A percentile compares a stretch with the other conserved stretches of the same genome.
Evolutionary conservation across 2,113 vertebrate species (phyloP).

Genomic region (Cheirogaleus medius): DNA sequence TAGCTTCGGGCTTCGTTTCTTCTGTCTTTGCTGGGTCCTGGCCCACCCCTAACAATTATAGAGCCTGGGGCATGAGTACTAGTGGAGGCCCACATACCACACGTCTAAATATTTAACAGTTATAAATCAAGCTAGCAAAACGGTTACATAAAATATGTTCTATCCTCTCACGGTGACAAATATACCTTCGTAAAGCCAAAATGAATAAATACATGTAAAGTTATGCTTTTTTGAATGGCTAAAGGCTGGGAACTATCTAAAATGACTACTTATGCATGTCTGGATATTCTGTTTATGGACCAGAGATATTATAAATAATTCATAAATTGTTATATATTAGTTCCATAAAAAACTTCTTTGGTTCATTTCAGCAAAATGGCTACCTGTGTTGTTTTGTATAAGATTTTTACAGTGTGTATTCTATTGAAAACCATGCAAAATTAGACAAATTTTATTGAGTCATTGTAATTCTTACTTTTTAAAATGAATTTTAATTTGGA

Average conservation of each 20-base stretch:
- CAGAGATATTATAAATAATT: neutral
- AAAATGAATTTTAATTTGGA: neutral
- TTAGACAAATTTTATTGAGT: neutral
- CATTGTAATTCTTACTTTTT: neutral
- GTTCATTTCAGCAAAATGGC: neutral
- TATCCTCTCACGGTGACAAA: constrained; percentile 19
- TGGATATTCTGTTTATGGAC: neutral
- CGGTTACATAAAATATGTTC: constrained; percentile 10
- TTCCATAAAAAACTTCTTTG: constrained; percentile 2
- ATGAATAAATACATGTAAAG: constrained; percentile 37
- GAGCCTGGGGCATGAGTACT: neutral
- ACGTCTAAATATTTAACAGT: neutral
- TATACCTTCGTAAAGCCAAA: neutral
- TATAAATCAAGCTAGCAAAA: constrained; percentile 38
- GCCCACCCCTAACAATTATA: neutral
- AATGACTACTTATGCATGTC: neutral
- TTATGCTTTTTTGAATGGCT: neutral
- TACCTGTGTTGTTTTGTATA: neutral
- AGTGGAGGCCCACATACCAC: neutral
- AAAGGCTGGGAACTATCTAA: constrained; percentile 9
- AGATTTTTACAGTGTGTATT: neutral
- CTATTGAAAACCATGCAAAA: neutral
- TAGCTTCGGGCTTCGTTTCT: neutral
- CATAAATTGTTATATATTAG: neutral
- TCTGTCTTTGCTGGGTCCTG: neutral